phyloP scores from a whole-genome alignment of 53 echinoderm and acorn worm species.

The Henricia sp. region DNA sequence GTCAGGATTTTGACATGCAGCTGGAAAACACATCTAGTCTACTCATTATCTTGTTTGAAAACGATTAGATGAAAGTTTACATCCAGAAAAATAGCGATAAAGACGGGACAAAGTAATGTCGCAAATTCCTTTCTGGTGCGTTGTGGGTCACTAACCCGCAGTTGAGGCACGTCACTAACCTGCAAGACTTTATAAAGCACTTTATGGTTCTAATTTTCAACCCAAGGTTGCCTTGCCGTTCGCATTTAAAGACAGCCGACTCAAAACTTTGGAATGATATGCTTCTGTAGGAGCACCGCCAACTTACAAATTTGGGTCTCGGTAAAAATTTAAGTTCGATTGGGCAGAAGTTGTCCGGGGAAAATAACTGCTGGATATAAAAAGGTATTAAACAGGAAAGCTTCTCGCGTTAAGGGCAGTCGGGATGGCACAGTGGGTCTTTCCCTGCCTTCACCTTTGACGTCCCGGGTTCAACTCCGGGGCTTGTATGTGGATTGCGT shows the following conservation, averaged over 20 bases:
- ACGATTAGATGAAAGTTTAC: not conserved
- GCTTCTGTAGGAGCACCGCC: too few relatives aligned
- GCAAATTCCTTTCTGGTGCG: not conserved
- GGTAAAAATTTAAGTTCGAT: too few relatives aligned
- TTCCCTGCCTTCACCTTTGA: too few relatives aligned
- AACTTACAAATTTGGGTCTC: too few relatives aligned
- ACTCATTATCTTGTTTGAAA: slow-evolving; percentile 2
- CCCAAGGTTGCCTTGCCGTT: not conserved
- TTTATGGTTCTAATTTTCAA: not conserved
- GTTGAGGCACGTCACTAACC: not conserved
- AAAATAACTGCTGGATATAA: too few relatives aligned
- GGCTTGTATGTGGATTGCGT: too few relatives aligned
- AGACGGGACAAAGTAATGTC: not conserved
- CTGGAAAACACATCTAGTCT: not conserved
- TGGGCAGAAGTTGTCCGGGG: too few relatives aligned
- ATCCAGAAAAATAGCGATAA: not conserved
- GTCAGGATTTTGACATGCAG: not conserved
- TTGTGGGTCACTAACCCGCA: not conserved
- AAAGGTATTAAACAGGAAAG: too few relatives aligned
- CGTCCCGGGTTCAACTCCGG: too few relatives aligned
- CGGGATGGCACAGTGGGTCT: too few relatives aligned
- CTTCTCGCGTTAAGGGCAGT: too few relatives aligned
- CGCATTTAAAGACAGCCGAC: not conserved
- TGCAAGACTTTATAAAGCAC: not conserved
- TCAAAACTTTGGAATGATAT: too few relatives aligned